Percentiles rank a stretch among this genome's conserved stretches.
Conservation (phyloP, 2,113 vertebrate genomes). For the Phoenicopterus ruber region DNA sequence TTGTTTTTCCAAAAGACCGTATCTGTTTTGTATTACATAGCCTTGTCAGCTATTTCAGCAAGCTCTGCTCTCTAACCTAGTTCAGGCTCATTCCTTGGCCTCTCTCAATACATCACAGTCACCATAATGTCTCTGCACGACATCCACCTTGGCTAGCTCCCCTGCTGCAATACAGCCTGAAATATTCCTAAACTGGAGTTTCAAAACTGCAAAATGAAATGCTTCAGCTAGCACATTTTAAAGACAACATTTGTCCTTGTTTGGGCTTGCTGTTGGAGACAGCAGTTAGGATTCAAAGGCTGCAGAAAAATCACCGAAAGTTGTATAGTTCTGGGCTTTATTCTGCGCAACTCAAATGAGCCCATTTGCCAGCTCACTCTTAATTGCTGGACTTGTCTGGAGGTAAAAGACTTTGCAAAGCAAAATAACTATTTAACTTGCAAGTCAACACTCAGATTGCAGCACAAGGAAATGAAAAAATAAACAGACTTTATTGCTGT, state of each 20-base stretch:
- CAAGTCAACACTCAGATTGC: slow-evolving; percentile 44
- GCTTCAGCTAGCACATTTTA: slow-evolving; percentile 29
- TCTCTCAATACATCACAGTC: slow-evolving; percentile 42
- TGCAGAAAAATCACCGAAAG: slow-evolving; percentile 1
- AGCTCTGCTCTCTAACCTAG: slow-evolving; percentile 42
- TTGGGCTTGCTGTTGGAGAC: slow-evolving; percentile 3
- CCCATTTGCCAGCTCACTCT: slow-evolving; percentile 29
- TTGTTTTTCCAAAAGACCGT: background rate
- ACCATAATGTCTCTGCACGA: background rate
- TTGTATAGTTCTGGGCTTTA: background rate
- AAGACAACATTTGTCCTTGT: slow-evolving; percentile 30
- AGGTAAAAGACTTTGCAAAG: slow-evolving; percentile 35
- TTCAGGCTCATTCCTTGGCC: slow-evolving; percentile 40
- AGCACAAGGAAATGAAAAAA: slow-evolving; percentile 37
- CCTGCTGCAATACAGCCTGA: slow-evolving; percentile 17
- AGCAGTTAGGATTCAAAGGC: background rate
- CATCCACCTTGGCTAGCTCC: slow-evolving; percentile 37
- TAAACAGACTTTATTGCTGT: slow-evolving; percentile 17
- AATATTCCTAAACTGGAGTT: slow-evolving; percentile 2
- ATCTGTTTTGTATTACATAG: background rate
- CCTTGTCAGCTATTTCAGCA: slow-evolving; percentile 27
- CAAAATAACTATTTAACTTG: slow-evolving; percentile 63
- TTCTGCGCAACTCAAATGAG: background rate
- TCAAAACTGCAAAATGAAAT: slow-evolving; percentile 26
- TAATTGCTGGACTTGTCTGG: slow-evolving; percentile 40